Evolutionary conservation across 2,797 vertebrate genomes (phyloP).

Genomic region (Gymnocypris eckloni): DNA sequence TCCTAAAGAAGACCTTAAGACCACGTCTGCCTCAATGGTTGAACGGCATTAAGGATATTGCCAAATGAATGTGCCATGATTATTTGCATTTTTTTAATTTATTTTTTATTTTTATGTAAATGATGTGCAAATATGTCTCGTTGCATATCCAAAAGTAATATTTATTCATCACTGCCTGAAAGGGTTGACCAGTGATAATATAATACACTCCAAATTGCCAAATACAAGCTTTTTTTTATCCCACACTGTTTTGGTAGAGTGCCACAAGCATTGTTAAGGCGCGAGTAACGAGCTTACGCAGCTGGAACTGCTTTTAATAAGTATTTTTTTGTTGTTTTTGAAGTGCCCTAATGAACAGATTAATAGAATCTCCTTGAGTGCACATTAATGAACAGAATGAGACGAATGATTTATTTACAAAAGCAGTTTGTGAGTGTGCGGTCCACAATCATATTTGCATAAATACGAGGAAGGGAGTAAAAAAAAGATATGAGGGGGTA

Average conservation of each 20-base stretch:
- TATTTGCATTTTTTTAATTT: neutral
- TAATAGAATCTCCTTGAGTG: conserved; percentile 83
- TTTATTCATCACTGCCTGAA: conserved; percentile 79
- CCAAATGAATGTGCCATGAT: conserved; percentile 11
- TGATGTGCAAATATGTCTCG: conserved; percentile 76
- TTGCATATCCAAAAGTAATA: conserved; percentile 75
- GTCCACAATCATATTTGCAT: conserved; percentile 72
- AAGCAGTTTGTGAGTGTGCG: conserved; percentile 64
- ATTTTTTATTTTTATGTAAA: conserved; percentile 66
- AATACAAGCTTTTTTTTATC: conserved; percentile 53
- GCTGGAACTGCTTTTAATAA: conserved; percentile 85
- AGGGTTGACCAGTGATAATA: conserved; percentile 73
- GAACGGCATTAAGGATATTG: conserved; percentile 11
- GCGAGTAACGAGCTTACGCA: conserved; percentile 79
- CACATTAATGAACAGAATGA: conserved; percentile 80
- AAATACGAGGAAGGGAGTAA: conserved; percentile 61
- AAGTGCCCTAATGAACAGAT: conserved; percentile 86
- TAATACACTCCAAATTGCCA: conserved; percentile 75
- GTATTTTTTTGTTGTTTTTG: conserved; percentile 77
- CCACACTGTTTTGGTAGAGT: conserved; percentile 70
- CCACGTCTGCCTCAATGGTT: neutral
- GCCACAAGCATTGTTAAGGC: conserved; percentile 80
- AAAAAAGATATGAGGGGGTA: conserved; percentile 10
- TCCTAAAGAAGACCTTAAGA: conserved; percentile 20
- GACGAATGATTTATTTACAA: conserved; percentile 64